These are phyloP conservation scores for Leucoraja erinaceus DNA, from an alignment of 2,113 vertebrate species.

Conservation along the genomic window DNA sequence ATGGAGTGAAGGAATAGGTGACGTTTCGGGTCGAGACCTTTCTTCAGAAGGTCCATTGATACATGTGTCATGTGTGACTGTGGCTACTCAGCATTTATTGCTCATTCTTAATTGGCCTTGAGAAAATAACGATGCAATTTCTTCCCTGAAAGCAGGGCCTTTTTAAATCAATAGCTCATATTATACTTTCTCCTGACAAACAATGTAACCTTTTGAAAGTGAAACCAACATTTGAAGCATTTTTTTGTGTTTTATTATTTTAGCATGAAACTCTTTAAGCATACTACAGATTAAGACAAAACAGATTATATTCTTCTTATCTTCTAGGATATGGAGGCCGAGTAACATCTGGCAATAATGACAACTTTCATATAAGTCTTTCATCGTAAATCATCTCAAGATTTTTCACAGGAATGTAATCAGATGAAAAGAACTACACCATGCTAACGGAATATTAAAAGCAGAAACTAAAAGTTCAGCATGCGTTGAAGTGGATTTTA, in stretches of 20 bases:
- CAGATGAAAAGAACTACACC: not conserved
- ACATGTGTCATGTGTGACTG: too few relatives aligned
- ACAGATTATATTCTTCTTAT: not conserved
- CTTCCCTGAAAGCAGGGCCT: not conserved
- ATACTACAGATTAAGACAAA: not conserved
- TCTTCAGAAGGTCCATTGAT: too few relatives aligned
- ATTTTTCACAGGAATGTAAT: not conserved
- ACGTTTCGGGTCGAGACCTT: too few relatives aligned
- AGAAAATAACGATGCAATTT: not conserved
- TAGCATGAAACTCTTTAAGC: not conserved
- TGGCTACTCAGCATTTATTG: too few relatives aligned
- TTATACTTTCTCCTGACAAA: not conserved
- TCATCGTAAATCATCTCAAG: not conserved
- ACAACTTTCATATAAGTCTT: not conserved
- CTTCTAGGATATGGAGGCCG: not conserved
- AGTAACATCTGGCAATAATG: not conserved
- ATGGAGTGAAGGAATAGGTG: too few relatives aligned
- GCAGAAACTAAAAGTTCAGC: not conserved
- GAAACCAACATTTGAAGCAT: not conserved
- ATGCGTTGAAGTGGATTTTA: not conserved
- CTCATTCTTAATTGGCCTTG: too few relatives aligned
- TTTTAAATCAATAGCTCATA: not conserved
- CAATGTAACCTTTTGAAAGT: not conserved
- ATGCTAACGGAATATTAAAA: not conserved
- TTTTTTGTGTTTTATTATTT: not conserved